Percentiles rank a stretch among this genome's conserved stretches.
Evolutionary conservation across 2,113 vertebrate species (phyloP).

Genomic region (Ranitomeya variabilis): DNA sequence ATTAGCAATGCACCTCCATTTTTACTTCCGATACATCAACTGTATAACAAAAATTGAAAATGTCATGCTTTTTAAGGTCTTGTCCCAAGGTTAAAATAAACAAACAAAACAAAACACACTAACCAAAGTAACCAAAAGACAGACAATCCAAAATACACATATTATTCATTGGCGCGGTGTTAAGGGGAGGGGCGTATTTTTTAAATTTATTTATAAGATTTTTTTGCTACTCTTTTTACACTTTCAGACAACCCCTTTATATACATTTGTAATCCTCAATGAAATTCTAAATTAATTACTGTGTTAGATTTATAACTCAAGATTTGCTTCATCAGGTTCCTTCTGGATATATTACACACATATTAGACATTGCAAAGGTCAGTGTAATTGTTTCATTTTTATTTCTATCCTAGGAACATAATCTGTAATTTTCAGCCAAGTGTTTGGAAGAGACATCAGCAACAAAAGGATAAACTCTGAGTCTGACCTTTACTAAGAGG

Average conservation of each 20-base stretch:
- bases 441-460: conserved; percentile 42
- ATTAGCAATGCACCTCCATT: too few relatives aligned
- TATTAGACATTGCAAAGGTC: conserved; percentile 11
- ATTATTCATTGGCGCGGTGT: too few relatives aligned
- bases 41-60: too few relatives aligned
- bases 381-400: not conserved
- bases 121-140: too few relatives aligned
- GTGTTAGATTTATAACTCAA: not conserved
- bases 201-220: too few relatives aligned
- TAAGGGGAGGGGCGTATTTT: too few relatives aligned
- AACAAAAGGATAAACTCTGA: conserved; percentile 41
- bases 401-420: conserved; percentile 32
- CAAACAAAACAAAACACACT: too few relatives aligned
- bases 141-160: too few relatives aligned
- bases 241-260: not conserved
- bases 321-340: not conserved
- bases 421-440: conserved; percentile 40
- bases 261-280: not conserved
- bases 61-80: too few relatives aligned
- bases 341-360: not conserved
- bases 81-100: too few relatives aligned
- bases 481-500: conserved; percentile 40
- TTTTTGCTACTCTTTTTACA: too few relatives aligned
- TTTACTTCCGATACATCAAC: too few relatives aligned
- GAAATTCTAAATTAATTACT: not conserved